A percentile compares a stretch with the other conserved stretches of the same genome.
These are phyloP conservation scores for Diadumene lineata DNA, from an alignment of 92 coral and sea anemone genomes.

Conservation along the genomic window DNA sequence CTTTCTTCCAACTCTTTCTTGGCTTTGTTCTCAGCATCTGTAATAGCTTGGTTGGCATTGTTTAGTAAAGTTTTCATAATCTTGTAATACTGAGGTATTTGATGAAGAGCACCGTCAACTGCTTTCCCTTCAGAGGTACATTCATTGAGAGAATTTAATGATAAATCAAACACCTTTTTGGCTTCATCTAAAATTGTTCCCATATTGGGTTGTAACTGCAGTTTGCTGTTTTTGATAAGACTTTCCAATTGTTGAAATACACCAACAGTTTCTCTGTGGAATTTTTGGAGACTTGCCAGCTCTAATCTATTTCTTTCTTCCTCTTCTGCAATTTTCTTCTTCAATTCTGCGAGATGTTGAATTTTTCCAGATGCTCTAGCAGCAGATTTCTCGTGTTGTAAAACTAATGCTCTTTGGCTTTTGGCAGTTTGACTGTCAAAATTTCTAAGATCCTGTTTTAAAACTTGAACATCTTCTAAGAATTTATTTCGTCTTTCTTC, in stretches of 20 bases:
- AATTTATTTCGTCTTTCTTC: slow-evolving; percentile 51
- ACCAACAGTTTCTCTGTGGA: slow-evolving; percentile 30
- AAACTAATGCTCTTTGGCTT: slow-evolving; percentile 53
- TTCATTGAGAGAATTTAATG: slow-evolving; percentile 37
- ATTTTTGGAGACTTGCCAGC: slow-evolving; percentile 36
- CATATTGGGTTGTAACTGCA: slow-evolving; percentile 42
- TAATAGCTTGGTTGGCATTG: slow-evolving; percentile 50
- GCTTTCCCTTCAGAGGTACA: slow-evolving; percentile 48
- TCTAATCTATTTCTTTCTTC: slow-evolving; percentile 63
- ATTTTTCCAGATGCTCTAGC: slow-evolving; percentile 65
- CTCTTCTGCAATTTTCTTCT: slow-evolving; percentile 54
- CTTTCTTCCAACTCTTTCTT: slow-evolving; percentile 67
- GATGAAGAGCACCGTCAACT: slow-evolving; percentile 46
- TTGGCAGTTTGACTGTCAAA: slow-evolving; percentile 51
- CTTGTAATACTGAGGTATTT: slow-evolving; percentile 43
- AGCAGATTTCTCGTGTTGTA: slow-evolving; percentile 59
- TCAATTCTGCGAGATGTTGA: slow-evolving; percentile 60
- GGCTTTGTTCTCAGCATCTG: slow-evolving; percentile 58
- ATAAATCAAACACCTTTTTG: slow-evolving; percentile 53
- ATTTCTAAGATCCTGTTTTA: slow-evolving; percentile 48
- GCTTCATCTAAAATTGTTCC: slow-evolving; percentile 47
- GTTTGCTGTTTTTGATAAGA: slow-evolving; percentile 43
- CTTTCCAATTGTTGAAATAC: slow-evolving; percentile 44
- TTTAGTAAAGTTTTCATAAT: slow-evolving; percentile 47
- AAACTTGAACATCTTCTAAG: slow-evolving; percentile 46